Conservation (phyloP, 2,797 vertebrate genomes). For the Acridotheres tristis region DNA sequence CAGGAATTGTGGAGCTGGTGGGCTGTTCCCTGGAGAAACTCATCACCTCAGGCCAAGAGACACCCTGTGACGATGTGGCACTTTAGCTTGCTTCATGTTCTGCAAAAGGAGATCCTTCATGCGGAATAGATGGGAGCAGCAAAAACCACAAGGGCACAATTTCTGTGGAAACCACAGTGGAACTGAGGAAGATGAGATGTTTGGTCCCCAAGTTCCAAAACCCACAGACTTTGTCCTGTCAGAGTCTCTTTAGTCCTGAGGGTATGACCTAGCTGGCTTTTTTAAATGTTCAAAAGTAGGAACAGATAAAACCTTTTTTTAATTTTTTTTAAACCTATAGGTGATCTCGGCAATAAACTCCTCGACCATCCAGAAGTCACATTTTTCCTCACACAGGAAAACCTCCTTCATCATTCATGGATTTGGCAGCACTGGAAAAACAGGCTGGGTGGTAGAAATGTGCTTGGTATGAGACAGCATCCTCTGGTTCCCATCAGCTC, state of each 20-base stretch:
- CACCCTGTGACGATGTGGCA: accelerated
- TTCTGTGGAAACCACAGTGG: not conserved
- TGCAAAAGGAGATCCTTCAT: not conserved
- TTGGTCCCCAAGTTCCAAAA: not conserved
- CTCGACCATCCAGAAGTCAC: slow-evolving; percentile 72
- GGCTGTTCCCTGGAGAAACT: not conserved
- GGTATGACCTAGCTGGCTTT: too few relatives aligned
- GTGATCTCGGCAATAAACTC: slow-evolving; percentile 26
- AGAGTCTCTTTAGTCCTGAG: not conserved
- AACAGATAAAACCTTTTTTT: not conserved
- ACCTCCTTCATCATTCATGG: slow-evolving; percentile 82
- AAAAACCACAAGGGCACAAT: not conserved
- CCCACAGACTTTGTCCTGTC: not conserved
- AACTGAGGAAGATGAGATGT: not conserved
- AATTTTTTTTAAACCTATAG: not conserved
- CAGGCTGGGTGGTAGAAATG: slow-evolving; percentile 82
- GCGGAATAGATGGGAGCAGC: not conserved
- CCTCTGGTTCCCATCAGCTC: not conserved
- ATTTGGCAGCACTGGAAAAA: slow-evolving; percentile 74
- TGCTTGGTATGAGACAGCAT: slow-evolving; percentile 76
- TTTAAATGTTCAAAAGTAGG: not conserved
- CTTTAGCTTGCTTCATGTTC: not conserved
- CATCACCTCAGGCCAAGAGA: not conserved
- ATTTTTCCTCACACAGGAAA: slow-evolving; percentile 68
- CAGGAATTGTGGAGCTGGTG: not conserved